Evolutionary conservation across 1,140 invertebrate genomes (phyloP).

Genomic region (Acyrthosiphon pisum): DNA sequence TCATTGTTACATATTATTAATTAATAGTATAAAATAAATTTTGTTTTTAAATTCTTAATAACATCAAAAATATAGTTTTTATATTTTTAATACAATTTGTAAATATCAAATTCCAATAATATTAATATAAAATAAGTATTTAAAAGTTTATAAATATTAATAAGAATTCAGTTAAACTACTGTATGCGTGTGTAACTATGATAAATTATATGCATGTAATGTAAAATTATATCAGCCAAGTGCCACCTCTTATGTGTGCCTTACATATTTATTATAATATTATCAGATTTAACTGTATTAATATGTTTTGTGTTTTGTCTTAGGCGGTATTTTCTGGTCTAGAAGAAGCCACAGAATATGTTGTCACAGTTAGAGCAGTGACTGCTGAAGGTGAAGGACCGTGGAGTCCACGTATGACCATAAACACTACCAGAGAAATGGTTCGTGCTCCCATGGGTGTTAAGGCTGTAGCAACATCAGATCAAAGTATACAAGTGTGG

Average conservation of each 20-base stretch:
- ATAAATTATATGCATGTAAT: neutral
- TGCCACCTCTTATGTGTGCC: no score
- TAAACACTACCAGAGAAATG: constrained; percentile 88
- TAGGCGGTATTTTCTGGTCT: constrained; percentile 87
- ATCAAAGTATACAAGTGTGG: constrained; percentile 91
- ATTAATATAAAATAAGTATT: neutral
- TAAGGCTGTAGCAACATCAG: constrained; percentile 88
- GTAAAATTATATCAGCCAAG: neutral
- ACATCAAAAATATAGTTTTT: neutral
- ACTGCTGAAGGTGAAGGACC: constrained; percentile 89
- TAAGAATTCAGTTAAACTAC: neutral
- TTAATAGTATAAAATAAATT: neutral
- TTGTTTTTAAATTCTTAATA: neutral
- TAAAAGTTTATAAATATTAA: neutral
- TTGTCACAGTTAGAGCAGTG: constrained; percentile 90
- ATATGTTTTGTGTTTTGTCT: constrained; percentile 41
- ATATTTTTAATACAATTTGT: neutral
- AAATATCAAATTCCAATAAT: neutral
- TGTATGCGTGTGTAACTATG: neutral
- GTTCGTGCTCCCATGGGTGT: constrained; percentile 89
- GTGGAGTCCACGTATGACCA: constrained; percentile 82
- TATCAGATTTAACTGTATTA: neutral
- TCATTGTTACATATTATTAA: no score
- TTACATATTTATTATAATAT: neutral
- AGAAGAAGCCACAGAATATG: constrained; percentile 95